Evolutionary conservation across 2,113 vertebrate species (phyloP), one percentile per base, ranked within the genome.

Genomic region (Otolemur garnettii): DNA sequence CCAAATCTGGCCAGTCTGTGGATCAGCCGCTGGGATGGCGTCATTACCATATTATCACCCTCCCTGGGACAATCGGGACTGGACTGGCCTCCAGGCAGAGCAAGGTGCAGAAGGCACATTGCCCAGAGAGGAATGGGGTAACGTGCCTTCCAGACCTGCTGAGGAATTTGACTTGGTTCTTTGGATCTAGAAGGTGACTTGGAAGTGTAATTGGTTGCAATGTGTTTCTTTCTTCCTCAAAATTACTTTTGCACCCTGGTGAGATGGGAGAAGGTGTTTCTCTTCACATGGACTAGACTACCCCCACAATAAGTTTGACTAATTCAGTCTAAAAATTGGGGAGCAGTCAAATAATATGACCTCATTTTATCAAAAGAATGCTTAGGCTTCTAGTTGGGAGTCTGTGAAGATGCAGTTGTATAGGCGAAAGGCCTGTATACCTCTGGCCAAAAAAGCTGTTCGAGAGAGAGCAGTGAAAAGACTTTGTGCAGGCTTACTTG

Each of bases 111-210:
- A 90, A 79, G 53, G 28, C 53, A 18, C 33, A 28, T 5, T 87
- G 50, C 45, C 15, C 62, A 60, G 82, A 90, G 60, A 94, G 66
- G 85, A 72, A 62, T 14, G 74, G 21, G 88, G 94, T 94, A 96
- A 91, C n/a, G n/a, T n/a, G 72, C 90, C 45, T 94, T 75, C 55
- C 42, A 57, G 91, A 68, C 50, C 50, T 92, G 66, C 75, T 82
- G 69, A 90, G 38, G 71, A 93, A 83, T 95, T 69, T 97, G 94
- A 96, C 93, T 89, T 79, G 94, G 66, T 95, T 97, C 22, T 21
- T 84, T 59, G 68, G 96, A 95, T 95, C 68, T 86, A 68, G 59
- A 83, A 42, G 53, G 57, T 79, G 89, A 79, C 75, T 94, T 93
- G 86, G 80, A 97, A 94, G 80, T 84, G 53, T 86, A 94, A 89